A percentile compares a stretch with the other conserved stretches of the same genome.
phyloP scores from a whole-genome alignment of 2,888 invertebrate species.

The Lochmaea capreae region DNA sequence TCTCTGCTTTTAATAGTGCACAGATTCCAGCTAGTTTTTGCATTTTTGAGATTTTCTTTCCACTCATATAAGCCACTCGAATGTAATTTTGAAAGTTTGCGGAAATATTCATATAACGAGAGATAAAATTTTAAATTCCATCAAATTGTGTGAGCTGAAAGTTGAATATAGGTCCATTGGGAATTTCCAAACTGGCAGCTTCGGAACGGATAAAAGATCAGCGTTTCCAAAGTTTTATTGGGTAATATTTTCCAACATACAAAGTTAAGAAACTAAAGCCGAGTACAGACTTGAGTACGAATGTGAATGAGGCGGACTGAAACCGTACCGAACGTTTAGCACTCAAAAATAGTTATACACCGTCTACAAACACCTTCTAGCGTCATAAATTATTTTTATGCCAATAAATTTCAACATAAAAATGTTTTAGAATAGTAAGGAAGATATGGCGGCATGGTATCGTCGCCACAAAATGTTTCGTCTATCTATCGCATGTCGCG shows the following conservation, averaged over 20 bases:
- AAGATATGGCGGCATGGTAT: no score
- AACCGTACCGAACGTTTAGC: not conserved
- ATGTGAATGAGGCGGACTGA: no score
- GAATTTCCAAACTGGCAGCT: not conserved
- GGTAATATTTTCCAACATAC: not conserved
- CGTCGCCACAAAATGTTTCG: no score
- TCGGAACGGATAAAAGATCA: conserved; percentile 12
- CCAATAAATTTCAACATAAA: no score
- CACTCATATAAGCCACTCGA: conserved; percentile 4
- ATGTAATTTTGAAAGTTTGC: conserved; percentile 24
- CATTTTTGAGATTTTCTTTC: not conserved
- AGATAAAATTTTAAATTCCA: conserved; percentile 32
- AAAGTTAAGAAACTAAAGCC: not conserved
- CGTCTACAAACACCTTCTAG: no score
- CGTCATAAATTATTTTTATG: no score
- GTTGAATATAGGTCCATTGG: conserved; percentile 4
- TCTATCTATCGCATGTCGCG: no score
- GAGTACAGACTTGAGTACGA: no score
- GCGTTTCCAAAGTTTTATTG: conserved; percentile 12
- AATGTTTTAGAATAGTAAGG: no score
- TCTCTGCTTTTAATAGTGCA: not conserved
- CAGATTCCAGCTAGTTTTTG: conserved; percentile 16
- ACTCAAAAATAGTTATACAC: no score
- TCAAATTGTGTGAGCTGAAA: conserved; percentile 20
- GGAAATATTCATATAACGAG: conserved; percentile 22